A percentile compares a stretch with the other conserved stretches of the same genome.
Evolutionary conservation across 1,140 invertebrate genomes (phyloP).

Genomic region (Sipha flava): DNA sequence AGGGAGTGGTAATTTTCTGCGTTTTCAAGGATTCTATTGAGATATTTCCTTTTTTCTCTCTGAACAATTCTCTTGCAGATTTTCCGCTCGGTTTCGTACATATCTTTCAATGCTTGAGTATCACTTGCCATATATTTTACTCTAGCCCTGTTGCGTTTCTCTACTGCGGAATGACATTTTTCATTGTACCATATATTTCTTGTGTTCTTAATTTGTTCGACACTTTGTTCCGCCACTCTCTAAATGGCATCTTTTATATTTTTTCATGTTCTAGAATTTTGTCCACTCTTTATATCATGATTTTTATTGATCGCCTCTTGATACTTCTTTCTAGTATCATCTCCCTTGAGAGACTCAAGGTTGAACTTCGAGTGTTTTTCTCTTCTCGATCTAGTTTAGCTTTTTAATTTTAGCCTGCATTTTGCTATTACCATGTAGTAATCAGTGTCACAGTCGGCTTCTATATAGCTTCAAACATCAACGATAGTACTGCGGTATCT

Average conservation of each 20-base stretch:
- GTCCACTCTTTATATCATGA: neutral
- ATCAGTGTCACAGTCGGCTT: conserved; percentile 33
- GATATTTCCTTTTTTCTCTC: neutral
- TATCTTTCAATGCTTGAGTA: neutral
- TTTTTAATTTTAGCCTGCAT: conserved; percentile 2
- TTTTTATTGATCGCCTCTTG: too few relatives aligned
- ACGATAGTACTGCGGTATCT: conserved; percentile 1
- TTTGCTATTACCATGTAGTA: conserved; percentile 30
- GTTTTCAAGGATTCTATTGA: neutral
- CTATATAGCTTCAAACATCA: conserved; percentile 33
- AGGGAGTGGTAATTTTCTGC: neutral
- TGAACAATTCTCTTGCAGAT: neutral
- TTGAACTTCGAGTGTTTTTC: neutral
- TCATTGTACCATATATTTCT: neutral
- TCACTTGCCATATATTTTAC: neutral
- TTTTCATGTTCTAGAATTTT: neutral
- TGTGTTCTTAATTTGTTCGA: neutral
- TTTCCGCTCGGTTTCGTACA: neutral
- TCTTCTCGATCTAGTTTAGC: neutral
- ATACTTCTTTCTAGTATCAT: neutral
- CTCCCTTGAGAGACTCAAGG: neutral
- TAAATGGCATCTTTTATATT: neutral
- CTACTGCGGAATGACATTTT: neutral
- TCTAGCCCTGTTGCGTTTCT: too few relatives aligned
- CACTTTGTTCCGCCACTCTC: neutral